Evolutionary conservation across 2,113 vertebrate genomes (phyloP).

Genomic region (Anolis sagrei): DNA sequence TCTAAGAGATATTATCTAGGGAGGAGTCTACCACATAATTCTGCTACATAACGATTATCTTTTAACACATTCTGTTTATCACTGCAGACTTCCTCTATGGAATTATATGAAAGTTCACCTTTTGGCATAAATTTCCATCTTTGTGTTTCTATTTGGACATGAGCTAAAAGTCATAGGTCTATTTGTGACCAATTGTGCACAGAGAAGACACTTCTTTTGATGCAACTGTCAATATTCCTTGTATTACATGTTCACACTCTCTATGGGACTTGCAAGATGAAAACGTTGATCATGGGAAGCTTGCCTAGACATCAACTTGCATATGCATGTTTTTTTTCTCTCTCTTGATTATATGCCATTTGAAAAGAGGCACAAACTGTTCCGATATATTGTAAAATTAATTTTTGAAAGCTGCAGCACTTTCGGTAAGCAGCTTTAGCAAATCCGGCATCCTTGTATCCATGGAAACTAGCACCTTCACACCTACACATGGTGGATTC

Average conservation of each 20-base stretch:
- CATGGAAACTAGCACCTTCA: not conserved
- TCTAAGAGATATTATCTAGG: not conserved
- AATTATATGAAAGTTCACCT: not conserved
- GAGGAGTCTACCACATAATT: not conserved
- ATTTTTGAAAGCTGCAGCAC: not conserved
- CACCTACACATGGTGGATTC: not conserved
- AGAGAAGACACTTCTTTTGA: not conserved
- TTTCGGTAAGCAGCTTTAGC: not conserved
- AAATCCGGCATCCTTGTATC: not conserved
- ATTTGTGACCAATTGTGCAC: not conserved
- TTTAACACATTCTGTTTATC: not conserved
- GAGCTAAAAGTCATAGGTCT: not conserved
- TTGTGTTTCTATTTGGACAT: not conserved
- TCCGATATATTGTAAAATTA: not conserved
- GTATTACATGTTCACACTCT: not conserved
- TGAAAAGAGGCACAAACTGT: not conserved
- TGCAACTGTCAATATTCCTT: not conserved
- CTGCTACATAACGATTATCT: not conserved
- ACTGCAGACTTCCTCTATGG: not conserved
- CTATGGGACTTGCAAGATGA: constrained; percentile 10
- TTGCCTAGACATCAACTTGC: not conserved
- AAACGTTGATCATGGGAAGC: not conserved
- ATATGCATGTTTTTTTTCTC: not conserved
- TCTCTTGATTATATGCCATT: not conserved
- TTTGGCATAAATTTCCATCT: not conserved